Conservation (phyloP, 2,888 invertebrate genomes). For the Dynastes tityus region DNA sequence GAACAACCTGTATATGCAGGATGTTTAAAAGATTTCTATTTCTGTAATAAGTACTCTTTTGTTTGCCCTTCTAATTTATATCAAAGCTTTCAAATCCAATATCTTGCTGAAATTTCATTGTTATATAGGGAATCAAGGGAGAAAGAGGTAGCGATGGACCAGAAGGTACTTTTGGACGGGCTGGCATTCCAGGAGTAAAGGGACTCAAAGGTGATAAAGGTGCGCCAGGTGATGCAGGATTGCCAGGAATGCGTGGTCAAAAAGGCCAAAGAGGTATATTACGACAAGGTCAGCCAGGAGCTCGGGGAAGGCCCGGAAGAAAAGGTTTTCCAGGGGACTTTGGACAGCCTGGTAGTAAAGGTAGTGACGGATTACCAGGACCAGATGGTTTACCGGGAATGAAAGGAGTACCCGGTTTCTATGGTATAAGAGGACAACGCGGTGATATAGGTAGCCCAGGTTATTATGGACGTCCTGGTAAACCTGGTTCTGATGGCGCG, state of each 20-base stretch:
- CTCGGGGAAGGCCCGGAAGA: constrained; percentile 66
- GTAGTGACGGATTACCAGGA: constrained; percentile 63
- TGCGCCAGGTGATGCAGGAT: constrained; percentile 64
- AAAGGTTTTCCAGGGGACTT: constrained; percentile 63
- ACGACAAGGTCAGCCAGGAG: constrained; percentile 65
- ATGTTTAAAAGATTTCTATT: no score
- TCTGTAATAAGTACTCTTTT: no score
- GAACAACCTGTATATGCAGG: no score
- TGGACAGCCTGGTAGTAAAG: constrained; percentile 67
- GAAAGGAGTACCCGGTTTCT: constrained; percentile 64
- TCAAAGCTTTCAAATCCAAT: neutral
- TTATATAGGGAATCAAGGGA: constrained; percentile 64
- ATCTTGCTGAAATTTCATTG: neutral
- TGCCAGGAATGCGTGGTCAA: constrained; percentile 59
- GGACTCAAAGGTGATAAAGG: constrained; percentile 66
- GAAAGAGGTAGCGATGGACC: constrained; percentile 67
- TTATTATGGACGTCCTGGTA: constrained; percentile 62
- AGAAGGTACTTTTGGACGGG: constrained; percentile 66
- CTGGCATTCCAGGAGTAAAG: constrained; percentile 65
- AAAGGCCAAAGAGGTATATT: constrained; percentile 66
- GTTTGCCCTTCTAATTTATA: no score
- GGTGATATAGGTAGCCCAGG: constrained; percentile 62
- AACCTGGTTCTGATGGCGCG: constrained; percentile 56
- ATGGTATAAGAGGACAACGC: constrained; percentile 54
- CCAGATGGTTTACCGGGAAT: constrained; percentile 62